Conservation (phyloP, 2,797 vertebrate species). For the Tenualosa ilisha region DNA sequence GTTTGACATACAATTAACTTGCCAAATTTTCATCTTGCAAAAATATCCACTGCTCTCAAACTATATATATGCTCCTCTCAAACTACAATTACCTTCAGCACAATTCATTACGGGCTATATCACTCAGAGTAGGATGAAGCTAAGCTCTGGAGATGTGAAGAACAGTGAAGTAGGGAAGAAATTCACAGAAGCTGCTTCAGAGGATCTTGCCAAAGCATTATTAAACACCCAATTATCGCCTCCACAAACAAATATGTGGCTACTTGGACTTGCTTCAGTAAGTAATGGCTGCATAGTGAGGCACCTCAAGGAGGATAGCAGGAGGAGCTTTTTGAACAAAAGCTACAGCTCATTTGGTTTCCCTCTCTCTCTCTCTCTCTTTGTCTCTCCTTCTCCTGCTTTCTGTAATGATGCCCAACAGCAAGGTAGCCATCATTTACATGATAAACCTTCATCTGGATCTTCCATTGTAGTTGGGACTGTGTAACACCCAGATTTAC, state of each 20-base stretch:
- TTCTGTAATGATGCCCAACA: slow-evolving; percentile 12
- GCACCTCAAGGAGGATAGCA: background rate
- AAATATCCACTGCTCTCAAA: background rate
- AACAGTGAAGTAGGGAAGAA: background rate
- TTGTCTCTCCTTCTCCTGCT: background rate
- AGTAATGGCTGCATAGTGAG: background rate
- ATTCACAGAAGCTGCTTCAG: background rate
- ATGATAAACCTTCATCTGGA: background rate
- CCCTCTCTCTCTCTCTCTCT: background rate
- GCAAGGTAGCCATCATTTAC: slow-evolving; percentile 4
- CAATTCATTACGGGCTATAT: background rate
- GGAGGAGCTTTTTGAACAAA: background rate
- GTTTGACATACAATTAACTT: background rate
- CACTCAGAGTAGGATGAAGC: background rate
- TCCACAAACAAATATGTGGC: background rate
- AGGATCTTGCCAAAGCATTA: background rate
- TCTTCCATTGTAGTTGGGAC: background rate
- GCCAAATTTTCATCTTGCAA: background rate
- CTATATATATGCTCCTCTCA: background rate
- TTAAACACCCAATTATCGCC: background rate
- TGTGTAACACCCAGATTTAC: background rate
- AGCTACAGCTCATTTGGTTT: background rate
- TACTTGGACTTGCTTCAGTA: background rate
- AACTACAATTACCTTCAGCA: background rate
- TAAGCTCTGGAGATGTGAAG: background rate